Base-by-base conservation (phyloP, 2,797 vertebrate species). In the Spizella passerina region DNA sequence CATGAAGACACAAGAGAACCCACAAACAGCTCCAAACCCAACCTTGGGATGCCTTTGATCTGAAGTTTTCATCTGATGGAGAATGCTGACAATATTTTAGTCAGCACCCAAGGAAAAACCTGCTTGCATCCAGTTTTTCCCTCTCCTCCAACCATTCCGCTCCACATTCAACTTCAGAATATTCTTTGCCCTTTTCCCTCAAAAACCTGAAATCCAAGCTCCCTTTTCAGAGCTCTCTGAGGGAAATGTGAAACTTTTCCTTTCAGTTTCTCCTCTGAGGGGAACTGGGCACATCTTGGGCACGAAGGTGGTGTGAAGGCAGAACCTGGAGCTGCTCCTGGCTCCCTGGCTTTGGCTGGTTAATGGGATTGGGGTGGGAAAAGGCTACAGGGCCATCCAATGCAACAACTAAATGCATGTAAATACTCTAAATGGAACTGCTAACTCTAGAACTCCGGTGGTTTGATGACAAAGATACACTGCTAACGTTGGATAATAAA, bases 381-480 rank as follows among this genome's bases (percentile, higher is more conserved):
- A 63, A 84, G 1, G 49, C 38, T 39, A 53, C 50, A 26, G 93
- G 83, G 78, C 70, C 82, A 75, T 78, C 85, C 69, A 38, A 86
- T 27, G 93, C 93, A 84, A 76, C 71, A 90, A 61, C 76, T 92
- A 90, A 92, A 61, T 10, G 88, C 53, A 65, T 29, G 76, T 82
- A 72, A 79, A 81, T 96, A 92, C 87, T 93, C 88, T 89, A 92
- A 64, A 50, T 52, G 90, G 57, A 78, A 84, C 59, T 68, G 53
- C 82, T 94, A 86, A 56, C 61, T 93, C 85, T 90, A 97, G 78
- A 69, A 61, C 30, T 87, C 80, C 39, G 91, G 86, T 70, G 79
- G 69, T 91, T 46, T 72, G 80, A 66, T 91, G 96, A 79, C 93
- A 82, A 80, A 78, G 93, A 93, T 88, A 93, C 14, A 84, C 88